Percentiles rank a stretch among this genome's conserved stretches.
phyloP scores from a whole-genome alignment of 1,140 invertebrate species.

The Aphaenogaster ashmeadi region DNA sequence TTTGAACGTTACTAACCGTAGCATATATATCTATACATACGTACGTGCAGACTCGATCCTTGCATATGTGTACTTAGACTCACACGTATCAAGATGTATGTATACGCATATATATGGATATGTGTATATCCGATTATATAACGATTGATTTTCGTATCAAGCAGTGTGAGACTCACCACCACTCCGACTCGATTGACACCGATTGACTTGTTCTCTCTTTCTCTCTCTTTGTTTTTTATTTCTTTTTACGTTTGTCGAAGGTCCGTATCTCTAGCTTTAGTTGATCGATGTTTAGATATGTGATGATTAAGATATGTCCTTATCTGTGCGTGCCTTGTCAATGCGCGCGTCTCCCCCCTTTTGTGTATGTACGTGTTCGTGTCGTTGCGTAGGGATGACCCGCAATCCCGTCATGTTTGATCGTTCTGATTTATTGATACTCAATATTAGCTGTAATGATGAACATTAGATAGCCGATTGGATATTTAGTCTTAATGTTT shows the following conservation, averaged over 20 bases:
- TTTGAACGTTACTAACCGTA: constrained; percentile 65
- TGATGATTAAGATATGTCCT: constrained; percentile 57
- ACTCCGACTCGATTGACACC: constrained; percentile 57
- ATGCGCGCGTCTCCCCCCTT: constrained; percentile 44
- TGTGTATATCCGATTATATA: constrained; percentile 52
- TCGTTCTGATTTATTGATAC: constrained; percentile 61
- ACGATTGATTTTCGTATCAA: constrained; percentile 57
- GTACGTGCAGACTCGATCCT: constrained; percentile 58
- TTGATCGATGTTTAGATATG: constrained; percentile 80
- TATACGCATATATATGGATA: constrained; percentile 62
- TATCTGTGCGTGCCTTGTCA: constrained; percentile 62
- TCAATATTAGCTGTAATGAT: constrained; percentile 68
- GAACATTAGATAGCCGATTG: constrained; percentile 65
- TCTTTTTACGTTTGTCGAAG: constrained; percentile 49
- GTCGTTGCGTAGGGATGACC: constrained; percentile 59
- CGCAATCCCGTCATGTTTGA: constrained; percentile 59
- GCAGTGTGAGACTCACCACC: constrained; percentile 58
- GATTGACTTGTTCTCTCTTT: constrained; percentile 32
- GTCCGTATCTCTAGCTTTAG: constrained; percentile 70
- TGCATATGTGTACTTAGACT: constrained; percentile 68
- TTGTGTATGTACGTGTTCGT: constrained; percentile 65
- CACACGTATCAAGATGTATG: constrained; percentile 67
- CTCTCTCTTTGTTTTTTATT: constrained; percentile 8
- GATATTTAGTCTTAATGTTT: constrained; percentile 63
- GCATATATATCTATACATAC: constrained; percentile 69